Evolutionary conservation across 2,113 vertebrate species (phyloP).

Genomic region (Natator depressus): DNA sequence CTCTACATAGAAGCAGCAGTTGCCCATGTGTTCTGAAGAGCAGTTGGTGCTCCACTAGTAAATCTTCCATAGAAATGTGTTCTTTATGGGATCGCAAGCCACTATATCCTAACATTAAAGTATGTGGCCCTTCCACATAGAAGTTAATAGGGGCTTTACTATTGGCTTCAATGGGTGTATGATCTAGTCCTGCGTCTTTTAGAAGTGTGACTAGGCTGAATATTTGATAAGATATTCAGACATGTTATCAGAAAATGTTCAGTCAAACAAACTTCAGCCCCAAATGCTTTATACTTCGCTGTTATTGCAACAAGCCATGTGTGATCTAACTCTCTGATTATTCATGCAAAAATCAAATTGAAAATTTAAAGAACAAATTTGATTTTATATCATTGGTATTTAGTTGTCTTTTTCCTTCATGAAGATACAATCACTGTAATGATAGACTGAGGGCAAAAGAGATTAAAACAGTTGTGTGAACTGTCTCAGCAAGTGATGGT

Average conservation of each 20-base stretch:
- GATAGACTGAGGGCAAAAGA: constrained; percentile 42
- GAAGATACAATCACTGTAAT: constrained; percentile 37
- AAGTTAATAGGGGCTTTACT: neutral
- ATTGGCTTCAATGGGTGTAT: rapidly evolving
- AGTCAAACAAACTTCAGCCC: neutral
- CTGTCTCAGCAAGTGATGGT: constrained; percentile 43
- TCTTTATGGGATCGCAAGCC: neutral
- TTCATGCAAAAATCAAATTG: neutral
- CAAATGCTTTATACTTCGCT: neutral
- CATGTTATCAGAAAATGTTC: rapidly evolving
- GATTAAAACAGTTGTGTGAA: constrained; percentile 62
- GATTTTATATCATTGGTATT: neutral
- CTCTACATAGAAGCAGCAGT: neutral
- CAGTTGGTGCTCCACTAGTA: neutral
- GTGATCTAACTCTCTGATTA: neutral
- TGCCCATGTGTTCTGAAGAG: neutral
- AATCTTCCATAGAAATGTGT: neutral
- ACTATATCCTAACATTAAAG: neutral
- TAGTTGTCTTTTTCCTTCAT: constrained; percentile 32
- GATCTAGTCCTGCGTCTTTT: neutral
- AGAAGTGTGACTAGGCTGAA: neutral
- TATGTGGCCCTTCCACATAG: neutral
- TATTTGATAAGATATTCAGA: neutral
- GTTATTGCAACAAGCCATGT: neutral
- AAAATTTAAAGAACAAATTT: constrained; percentile 14